Evolutionary conservation across 2,113 vertebrate genomes (phyloP), one percentile per base, ranked within the genome.

Genomic region (Ptilorrhoa leucosticta): DNA sequence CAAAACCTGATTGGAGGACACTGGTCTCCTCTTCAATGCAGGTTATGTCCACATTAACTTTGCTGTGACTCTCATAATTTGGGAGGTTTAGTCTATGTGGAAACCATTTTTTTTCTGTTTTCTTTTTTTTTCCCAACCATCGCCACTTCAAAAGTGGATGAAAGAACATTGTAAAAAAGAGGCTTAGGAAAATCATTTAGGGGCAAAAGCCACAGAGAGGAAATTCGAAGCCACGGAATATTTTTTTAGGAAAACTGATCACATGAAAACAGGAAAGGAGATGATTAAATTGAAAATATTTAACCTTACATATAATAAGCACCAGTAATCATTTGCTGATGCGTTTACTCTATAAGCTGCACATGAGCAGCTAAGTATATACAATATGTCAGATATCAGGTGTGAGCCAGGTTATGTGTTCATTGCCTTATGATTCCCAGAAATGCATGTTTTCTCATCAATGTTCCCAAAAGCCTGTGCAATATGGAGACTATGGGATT

Each of bases 101-200:
- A 95, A 95, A 94, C 19, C 6, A 5, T 10, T 35, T 54, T 89
- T 81, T 84, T 61, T 15, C 10, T 6, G 16, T 20, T 15, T 44
- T 27, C 4, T 15, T 22, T 37, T 39, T 45, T 15, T 6, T 76
- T 73, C 78, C 69, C 14, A 79, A 56, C 73, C 57, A 60, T 77
- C 13, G 3, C 89, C 84, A 93, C 81, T 96, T 96, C 93, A 91
- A 94, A 88, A 85, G 81, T 79, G 37, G 50, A 95, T 87, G 77
- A 96, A 96, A 91, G 73, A 94, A 37, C 60, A 53, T 8, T 77
- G 24, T 76, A 44, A 88, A 86, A 94, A 86, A 87, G 51, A 76
- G 8, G 35, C 50, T 87, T 61, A 63, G 58, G 87, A 93, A 97
- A 96, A 88, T 77, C 9, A 56, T 90, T 65, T 77, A 39, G 13